Conservation (phyloP, 2,797 vertebrate species). For the Acrocephalus scirpaceus region DNA sequence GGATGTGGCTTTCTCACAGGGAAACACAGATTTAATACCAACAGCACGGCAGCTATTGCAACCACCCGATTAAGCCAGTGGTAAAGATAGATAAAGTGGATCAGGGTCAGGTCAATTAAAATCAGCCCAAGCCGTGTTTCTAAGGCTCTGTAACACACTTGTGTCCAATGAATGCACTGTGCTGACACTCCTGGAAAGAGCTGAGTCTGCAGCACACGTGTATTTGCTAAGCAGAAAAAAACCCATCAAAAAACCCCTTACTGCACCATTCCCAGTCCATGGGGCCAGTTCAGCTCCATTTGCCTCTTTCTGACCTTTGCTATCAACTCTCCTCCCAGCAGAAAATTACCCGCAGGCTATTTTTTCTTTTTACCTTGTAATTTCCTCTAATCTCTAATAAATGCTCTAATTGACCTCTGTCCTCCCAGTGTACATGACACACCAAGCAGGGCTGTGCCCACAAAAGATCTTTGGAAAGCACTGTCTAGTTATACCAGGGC, state of each 20-base stretch:
- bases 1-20: not conserved
- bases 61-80: not conserved
- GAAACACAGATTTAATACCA: not conserved
- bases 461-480: not conserved
- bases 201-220: not conserved
- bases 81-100: conserved; percentile 61
- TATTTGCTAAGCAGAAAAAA: conserved; percentile 26
- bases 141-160: conserved; percentile 4
- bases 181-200: conserved; percentile 19
- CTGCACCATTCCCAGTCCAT: not conserved
- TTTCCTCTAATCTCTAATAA: not conserved
- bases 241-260: not conserved
- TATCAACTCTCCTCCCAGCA: not conserved
- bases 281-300: not conserved
- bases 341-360: not conserved
- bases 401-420: not conserved
- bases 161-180: not conserved
- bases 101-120: conserved; percentile 63
- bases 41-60: not conserved
- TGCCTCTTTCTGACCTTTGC: not conserved
- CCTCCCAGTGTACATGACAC: not conserved
- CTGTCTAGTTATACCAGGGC: not conserved
- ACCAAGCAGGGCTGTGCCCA: fast-evolving
- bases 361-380: not conserved
- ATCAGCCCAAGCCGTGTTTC: conserved; percentile 29